A percentile compares a stretch with the other conserved stretches of the same genome.
Conservation (phyloP, 2,113 vertebrate species). For the Phrynosoma platyrhinos region DNA sequence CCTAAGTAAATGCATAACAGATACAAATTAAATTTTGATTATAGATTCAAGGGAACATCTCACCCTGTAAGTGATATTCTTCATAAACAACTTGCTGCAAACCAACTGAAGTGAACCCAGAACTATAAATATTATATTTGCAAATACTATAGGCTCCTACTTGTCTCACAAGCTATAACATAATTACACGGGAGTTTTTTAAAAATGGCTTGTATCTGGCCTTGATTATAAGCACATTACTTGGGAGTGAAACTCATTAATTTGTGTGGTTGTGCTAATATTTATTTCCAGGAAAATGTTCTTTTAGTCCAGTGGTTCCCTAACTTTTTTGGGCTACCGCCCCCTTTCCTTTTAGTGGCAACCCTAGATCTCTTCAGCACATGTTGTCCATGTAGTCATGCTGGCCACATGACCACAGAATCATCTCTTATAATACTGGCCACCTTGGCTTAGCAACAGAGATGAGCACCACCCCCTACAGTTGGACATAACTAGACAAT, state of each 20-base stretch:
- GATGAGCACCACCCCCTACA: too few species aligned
- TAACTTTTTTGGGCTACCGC: too few species aligned
- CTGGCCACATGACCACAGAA: too few species aligned
- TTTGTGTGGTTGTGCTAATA: neutral
- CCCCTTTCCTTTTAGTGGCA: too few species aligned
- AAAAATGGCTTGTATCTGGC: neutral
- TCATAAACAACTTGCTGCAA: neutral
- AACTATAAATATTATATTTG: constrained; percentile 12
- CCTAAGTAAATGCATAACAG: constrained; percentile 17
- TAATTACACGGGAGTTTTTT: neutral
- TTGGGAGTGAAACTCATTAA: neutral
- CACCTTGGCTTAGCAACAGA: too few species aligned
- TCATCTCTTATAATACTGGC: too few species aligned
- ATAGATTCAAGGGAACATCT: constrained; percentile 15
- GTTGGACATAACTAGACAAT: too few species aligned
- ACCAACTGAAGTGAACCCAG: neutral
- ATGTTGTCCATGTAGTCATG: too few species aligned
- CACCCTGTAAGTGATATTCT: neutral
- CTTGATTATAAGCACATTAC: neutral
- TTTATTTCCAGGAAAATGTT: constrained; percentile 6
- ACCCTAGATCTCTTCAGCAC: too few species aligned
- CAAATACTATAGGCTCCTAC: neutral
- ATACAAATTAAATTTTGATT: neutral
- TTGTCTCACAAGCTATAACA: neutral
- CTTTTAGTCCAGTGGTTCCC: too few species aligned